Evolutionary conservation across 2,113 vertebrate genomes (phyloP), one percentile per base, ranked within the genome.

Genomic region (Manacus vitellinus): DNA sequence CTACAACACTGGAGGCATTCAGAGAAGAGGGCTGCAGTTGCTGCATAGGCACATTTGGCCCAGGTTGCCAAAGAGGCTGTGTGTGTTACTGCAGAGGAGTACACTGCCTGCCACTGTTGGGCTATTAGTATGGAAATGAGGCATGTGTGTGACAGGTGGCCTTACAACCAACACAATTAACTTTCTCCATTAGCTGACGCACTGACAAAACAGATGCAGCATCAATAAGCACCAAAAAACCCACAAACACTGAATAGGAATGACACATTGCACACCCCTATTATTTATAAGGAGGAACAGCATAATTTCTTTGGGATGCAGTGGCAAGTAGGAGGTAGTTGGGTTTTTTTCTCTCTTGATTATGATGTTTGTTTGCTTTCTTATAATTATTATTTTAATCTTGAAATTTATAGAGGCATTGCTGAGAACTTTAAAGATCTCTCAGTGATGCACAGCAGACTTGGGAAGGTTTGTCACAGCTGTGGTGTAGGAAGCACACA

Each of bases 81-180:
- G 94, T 97, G 94, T 97, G 98, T 97, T 96, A 97, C 96, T 98
- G 98, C 97, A 97, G 97, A 98, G 96, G 98, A 98, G 98, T 97
- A 94, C 98, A 96, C 98, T 98, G 98, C 97, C 97, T 98, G 98
- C 98, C 98, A 97, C 98, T 98, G 98, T 98, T 97, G 97, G 98
- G 97, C 98, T 98, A 99, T 99, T 99, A 99, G 98, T 98, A 99
- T 99, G 98, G 98, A 99, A 99, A 99, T 99, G 98, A 99, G 98
- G 98, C 98, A 98, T 98, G 98, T 98, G 98, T 98, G 98, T 99
- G 99, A 99, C 99, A 99, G 98, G 98, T 99, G 98, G 99, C 98
- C 98, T 98, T 98, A 98, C 98, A 99, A 99, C 98, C 98, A 99
- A 98, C 98, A 99, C 98, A 99, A 99, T 99, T 99, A 99, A 99